Evolutionary conservation across 2,113 vertebrate species (phyloP).

Genomic region (Zosterops borbonicus): DNA sequence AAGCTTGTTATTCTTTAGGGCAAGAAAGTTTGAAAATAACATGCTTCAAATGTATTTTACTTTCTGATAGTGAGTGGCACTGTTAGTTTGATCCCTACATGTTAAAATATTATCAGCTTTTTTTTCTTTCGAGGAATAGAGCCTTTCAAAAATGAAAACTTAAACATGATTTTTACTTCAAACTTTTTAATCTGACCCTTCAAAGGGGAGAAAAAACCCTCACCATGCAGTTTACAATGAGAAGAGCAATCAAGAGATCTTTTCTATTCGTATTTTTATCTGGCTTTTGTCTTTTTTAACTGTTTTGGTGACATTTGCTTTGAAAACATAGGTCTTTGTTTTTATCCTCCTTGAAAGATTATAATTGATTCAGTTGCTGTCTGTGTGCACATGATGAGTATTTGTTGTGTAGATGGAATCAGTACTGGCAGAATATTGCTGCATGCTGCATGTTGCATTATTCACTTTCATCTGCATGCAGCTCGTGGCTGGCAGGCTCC

Average conservation of each 20-base stretch:
- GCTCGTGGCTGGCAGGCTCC: constrained; percentile 64
- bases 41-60: constrained; percentile 19
- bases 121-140: constrained; percentile 17
- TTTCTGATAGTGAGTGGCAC: neutral
- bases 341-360: constrained; percentile 48
- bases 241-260: constrained; percentile 16
- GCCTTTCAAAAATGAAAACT: constrained; percentile 30
- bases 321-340: constrained; percentile 50
- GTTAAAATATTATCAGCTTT: constrained; percentile 17
- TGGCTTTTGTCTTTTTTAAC: constrained; percentile 51
- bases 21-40: constrained; percentile 13
- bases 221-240: neutral
- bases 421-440: constrained; percentile 60
- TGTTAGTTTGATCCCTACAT: constrained; percentile 2
- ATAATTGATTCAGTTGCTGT: constrained; percentile 56
- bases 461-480: constrained; percentile 76
- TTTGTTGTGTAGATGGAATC: constrained; percentile 71
- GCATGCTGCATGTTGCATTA: constrained; percentile 72
- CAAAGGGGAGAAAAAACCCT: neutral
- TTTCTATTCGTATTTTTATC: constrained; percentile 40
- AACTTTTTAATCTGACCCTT: constrained; percentile 38
- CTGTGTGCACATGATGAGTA: constrained; percentile 54
- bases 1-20: neutral
- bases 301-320: constrained; percentile 59
- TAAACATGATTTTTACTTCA: neutral